phyloP scores from a whole-genome alignment of 2,888 invertebrate genomes.

The Salpingus planirostris region DNA sequence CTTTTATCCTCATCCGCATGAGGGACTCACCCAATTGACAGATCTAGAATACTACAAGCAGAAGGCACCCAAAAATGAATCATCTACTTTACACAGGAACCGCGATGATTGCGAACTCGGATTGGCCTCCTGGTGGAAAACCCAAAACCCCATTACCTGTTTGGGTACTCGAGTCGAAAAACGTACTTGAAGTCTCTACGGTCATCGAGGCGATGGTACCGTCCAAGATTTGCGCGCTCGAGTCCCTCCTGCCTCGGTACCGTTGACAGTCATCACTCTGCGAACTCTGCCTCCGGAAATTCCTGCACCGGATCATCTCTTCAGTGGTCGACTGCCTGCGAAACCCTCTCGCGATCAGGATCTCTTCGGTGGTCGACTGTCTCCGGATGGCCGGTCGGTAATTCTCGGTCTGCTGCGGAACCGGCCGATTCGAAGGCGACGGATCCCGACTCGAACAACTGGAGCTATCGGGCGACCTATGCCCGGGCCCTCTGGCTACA shows the following conservation, averaged over 20 bases:
- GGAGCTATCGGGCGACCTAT: conserved; percentile 60
- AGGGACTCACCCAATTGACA: no score
- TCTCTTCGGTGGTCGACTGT: conserved; percentile 88
- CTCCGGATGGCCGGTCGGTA: conserved; percentile 69
- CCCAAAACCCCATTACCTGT: no score
- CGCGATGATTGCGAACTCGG: no score
- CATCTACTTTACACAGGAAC: no score
- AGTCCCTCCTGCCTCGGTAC: conserved; percentile 68
- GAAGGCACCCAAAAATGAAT: no score
- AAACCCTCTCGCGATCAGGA: conserved; percentile 82
- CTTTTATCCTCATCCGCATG: no score
- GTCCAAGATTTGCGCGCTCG: conserved; percentile 83
- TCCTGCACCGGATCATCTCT: conserved; percentile 86
- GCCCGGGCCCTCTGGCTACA: conserved; percentile 46
- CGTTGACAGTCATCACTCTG: conserved; percentile 59
- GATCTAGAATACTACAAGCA: no score
- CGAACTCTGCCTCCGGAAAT: conserved; percentile 67
- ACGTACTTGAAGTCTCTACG: conserved; percentile 84
- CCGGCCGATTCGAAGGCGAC: conserved; percentile 62
- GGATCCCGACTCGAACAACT: conserved; percentile 80
- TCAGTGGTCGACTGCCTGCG: conserved; percentile 85
- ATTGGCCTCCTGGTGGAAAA: no score
- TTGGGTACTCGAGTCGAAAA: conserved; percentile 87
- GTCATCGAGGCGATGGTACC: conserved; percentile 90
- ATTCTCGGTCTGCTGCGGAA: conserved; percentile 43